These are phyloP conservation scores for Callyntrura sp. DNA, from an alignment of 2,888 invertebrate species.

Conservation along the genomic window DNA sequence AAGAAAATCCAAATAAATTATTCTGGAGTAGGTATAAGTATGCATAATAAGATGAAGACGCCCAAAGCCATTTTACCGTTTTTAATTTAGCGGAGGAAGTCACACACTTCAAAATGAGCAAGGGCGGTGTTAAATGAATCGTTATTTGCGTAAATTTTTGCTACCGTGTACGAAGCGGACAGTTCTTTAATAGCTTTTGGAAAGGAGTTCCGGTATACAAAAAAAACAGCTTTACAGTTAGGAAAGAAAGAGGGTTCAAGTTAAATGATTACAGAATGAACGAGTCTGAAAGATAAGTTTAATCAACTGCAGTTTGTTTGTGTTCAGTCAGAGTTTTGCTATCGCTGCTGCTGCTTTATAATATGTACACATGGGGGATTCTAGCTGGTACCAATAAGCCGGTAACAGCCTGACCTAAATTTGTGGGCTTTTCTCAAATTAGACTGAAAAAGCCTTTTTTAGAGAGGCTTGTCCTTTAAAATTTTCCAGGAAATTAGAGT, in stretches of 20 bases:
- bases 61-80: slow-evolving; percentile 47
- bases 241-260: background rate
- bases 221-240: background rate
- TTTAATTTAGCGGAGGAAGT: slow-evolving; percentile 61
- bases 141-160: slow-evolving; percentile 12
- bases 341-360: too few species aligned
- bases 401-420: background rate
- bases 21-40: background rate
- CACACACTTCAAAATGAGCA: slow-evolving; percentile 31
- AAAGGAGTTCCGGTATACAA: background rate
- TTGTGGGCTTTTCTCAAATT: background rate
- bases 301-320: background rate
- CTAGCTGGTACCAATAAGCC: background rate
- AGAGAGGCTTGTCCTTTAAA: background rate
- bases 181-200: background rate
- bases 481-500: slow-evolving; percentile 38
- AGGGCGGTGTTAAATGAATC: slow-evolving; percentile 7
- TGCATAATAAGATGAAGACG: slow-evolving; percentile 25
- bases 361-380: background rate
- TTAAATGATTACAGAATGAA: background rate
- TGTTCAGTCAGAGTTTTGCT: too few species aligned
- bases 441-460: background rate
- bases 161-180: background rate
- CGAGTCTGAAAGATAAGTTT: background rate
- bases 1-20: slow-evolving; percentile 18